Evolutionary conservation across 2,113 vertebrate species (phyloP).

Genomic region (Otus sunia): DNA sequence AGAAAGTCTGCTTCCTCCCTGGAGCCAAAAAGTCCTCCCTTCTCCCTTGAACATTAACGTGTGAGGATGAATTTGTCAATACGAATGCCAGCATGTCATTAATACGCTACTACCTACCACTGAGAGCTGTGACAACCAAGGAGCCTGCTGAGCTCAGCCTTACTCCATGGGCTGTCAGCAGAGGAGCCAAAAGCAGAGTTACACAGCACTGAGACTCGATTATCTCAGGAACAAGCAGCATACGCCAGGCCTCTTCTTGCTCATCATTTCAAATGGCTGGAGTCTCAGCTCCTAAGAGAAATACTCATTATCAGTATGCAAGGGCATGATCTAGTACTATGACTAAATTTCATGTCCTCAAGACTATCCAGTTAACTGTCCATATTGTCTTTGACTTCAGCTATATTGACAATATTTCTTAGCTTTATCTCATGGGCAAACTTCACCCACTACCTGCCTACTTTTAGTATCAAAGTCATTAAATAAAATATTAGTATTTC

Average conservation of each 20-base stretch:
- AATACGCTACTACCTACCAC: not conserved
- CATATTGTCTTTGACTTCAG: not conserved
- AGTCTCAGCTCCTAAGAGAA: not conserved
- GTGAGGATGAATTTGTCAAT: not conserved
- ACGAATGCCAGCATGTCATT: not conserved
- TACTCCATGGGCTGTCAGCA: not conserved
- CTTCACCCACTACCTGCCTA: not conserved
- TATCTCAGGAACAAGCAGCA: not conserved
- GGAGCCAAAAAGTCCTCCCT: not conserved
- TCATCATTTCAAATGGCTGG: not conserved
- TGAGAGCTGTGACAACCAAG: not conserved
- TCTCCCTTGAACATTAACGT: not conserved
- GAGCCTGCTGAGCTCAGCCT: not conserved
- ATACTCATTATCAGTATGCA: not conserved
- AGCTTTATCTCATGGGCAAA: not conserved
- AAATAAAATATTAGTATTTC: not conserved
- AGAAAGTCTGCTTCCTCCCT: not conserved
- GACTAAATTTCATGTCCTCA: not conserved
- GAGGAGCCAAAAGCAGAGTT: not conserved
- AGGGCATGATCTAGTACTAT: not conserved
- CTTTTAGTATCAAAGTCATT: not conserved
- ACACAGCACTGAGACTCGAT: not conserved
- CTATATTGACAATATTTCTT: not conserved
- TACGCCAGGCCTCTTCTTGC: not conserved
- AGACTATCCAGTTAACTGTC: not conserved